Evolutionary conservation across 2,888 invertebrate species (phyloP), one percentile per base, ranked within the genome.

Genomic region (Psococerastis gibbosa): DNA sequence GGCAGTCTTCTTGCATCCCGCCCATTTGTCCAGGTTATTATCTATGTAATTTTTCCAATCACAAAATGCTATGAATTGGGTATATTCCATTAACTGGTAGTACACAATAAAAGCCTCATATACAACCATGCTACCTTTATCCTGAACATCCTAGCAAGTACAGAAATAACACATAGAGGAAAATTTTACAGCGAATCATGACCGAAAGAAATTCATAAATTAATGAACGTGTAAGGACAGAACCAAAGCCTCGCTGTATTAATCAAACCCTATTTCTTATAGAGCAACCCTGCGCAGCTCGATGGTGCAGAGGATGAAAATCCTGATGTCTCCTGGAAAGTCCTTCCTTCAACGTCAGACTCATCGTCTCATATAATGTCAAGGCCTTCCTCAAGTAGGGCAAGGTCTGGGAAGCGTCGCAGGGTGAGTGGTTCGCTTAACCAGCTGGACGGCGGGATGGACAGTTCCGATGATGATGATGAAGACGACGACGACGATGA

Each of bases 401-500:
- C n/a, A n/a, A n/a, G n/a, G n/a, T n/a, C n/a, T n/a, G n/a, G n/a
- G n/a, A n/a, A n/a, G n/a, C n/a, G n/a, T n/a, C n/a, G n/a, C n/a
- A n/a, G n/a, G n/a, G n/a, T n/a, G n/a, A n/a, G n/a, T n/a, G n/a
- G n/a, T n/a, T n/a, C n/a, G n/a, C n/a, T n/a, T n/a, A 53, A 55
- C 20, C 49, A 49, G 38, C 17, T 47, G n/a, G 50, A 50, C 34
- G 50, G 49, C n/a, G 34, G 27, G 16, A 43, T 35, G 43, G 66
- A 69, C 50, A 62, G 65, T 6, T 68, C 67, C 46, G 68, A 68
- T 43, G 67, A 67, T 17, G 67, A 67, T 11, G 66, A 66, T 35
- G 67, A 66, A 42, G 65, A 65, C 45, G 65, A 65, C 47, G 65
- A 67, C 41, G 60, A 65, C 45, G 81, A 81, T 52, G 81, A 81